Base-by-base conservation (phyloP, 2,888 invertebrate species). In the Caenorhabditis sp. region DNA sequence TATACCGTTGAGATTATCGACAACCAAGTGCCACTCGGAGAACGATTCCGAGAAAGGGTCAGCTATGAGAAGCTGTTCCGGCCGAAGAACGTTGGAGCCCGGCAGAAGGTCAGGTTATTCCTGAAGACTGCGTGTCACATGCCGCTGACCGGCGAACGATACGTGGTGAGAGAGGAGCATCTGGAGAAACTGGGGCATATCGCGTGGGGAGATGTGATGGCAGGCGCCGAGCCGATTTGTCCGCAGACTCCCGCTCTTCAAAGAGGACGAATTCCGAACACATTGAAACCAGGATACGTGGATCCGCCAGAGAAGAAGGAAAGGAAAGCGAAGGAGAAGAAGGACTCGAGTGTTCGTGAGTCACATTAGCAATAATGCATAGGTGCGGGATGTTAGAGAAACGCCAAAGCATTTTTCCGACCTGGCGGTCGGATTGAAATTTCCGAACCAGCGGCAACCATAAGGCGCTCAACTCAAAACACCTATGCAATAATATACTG, bases 221-320 rank as follows among this genome's bases (percentile, higher is more conserved):
- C 68, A 2, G 85, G 85, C 1, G 76, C 82, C 8, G 75, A 72
- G 45, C 85, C 86, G 7, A 32, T 61, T 9, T 84, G 84, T 50
- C 84, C 83, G 7, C 63, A 80, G 27, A 86, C 85, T 3, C 83
- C 82, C 2, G 75, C 78, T n/a, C 63, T 58, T 6, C 71, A 71
- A 35, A 35, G 81, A 24, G 83, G 84, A 58, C 61, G 84, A 27
- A 77, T 71, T n/a, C 63, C 78, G 30, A 81, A 80, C 41, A 46
- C 27, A 20, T 13, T 66, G 68, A 78, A 68, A 35, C 35, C 74
- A 2, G 72, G 62, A 11, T 52, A 50, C 17, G 68, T 62, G 13
- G 76, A 70, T 5, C 62, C 43, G 6, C 65, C 41, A 2, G 65
- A 37, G 22, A 46, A 26, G 30, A 66, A 62, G 35, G 71, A 66